Base-by-base conservation (phyloP, 2,113 vertebrate species). In the Carassius auratus region DNA sequence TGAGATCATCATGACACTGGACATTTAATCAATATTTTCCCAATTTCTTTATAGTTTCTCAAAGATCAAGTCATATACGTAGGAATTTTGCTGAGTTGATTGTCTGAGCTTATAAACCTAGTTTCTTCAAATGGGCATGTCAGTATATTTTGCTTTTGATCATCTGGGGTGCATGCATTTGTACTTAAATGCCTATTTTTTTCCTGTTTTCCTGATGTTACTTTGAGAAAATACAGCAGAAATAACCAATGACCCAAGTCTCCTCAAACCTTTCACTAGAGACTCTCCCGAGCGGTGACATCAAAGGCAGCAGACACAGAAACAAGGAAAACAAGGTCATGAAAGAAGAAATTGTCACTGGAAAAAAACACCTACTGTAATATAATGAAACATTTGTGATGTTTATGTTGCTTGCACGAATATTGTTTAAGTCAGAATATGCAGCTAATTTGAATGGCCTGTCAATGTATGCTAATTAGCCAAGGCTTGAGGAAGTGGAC, bases 141-240 rank as follows among this genome's bases (percentile, higher is more conserved):
- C 23, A 17, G 23, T 52, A 30, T 13, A 52, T 76, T 8, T 75
- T 26, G 73, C 26, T 26, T 50, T 15, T 3, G 23, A 75, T 75
- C 73, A 26, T n/a, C 13, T 17, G 13, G 26, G 45, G 14, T 15
- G n/a, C 75, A 76, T 12, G 75, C 55, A 23, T 76, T 76, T 17
- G 30, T 9, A 55, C 75, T 33, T 76, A 55, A 55, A 55, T 55
- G 73, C 73, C 12, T 74, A 55, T 57, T 30, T 55, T 30, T 55
- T 55, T 17, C 23, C 50, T 8, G 14, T 76, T 57, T 57, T 57
- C 74, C 1, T 84, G 15, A 62, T 30, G 57, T 62, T 23, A 48
- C 55, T 84, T 61, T 84, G 14, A 26, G 64, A 85, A 85, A 76
- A 57, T 61, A 50, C 19, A 42, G 36, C 33, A 26, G 79, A 76